These are phyloP conservation scores for Triplophysa siluroides DNA, from an alignment of 2,113 vertebrate genomes.

Conservation along the genomic window DNA sequence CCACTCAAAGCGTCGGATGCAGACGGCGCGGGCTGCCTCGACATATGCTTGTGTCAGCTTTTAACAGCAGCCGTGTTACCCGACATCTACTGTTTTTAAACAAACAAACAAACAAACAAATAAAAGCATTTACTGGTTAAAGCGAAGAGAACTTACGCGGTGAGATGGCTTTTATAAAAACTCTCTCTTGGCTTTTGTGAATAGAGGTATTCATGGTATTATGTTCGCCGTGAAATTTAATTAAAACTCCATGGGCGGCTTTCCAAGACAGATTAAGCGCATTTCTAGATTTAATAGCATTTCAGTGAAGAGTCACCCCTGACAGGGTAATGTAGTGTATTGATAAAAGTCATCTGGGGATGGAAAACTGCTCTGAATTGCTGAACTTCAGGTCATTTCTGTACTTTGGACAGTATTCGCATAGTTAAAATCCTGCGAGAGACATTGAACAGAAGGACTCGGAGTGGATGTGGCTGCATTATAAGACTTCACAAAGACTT, in stretches of 20 bases:
- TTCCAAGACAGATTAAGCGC: slow-evolving; percentile 22
- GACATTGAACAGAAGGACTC: background rate
- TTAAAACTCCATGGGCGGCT: slow-evolving; percentile 35
- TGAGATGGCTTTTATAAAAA: slow-evolving; percentile 10
- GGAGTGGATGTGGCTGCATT: background rate
- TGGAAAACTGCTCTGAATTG: slow-evolving; percentile 5
- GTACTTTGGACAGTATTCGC: slow-evolving; percentile 2
- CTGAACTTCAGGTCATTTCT: background rate
- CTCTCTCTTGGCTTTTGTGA: background rate
- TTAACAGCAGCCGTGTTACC: slow-evolving; percentile 8
- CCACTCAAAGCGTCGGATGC: slow-evolving; percentile 3
- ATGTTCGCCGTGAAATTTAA: slow-evolving; percentile 31
- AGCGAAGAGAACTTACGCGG: slow-evolving; percentile 3
- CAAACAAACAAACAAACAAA: slow-evolving; percentile 4
- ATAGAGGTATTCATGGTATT: slow-evolving; percentile 18
- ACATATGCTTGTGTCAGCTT: slow-evolving; percentile 30
- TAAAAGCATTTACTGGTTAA: slow-evolving; percentile 11
- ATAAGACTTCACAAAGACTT: background rate
- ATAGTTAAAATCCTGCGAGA: background rate
- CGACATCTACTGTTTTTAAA: slow-evolving; percentile 22
- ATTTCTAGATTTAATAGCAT: slow-evolving; percentile 25
- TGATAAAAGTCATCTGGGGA: slow-evolving; percentile 7
- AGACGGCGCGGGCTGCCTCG: background rate
- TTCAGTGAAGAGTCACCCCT: slow-evolving; percentile 12
- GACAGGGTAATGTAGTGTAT: background rate